Percentiles rank a stretch among this genome's conserved stretches.
These are phyloP conservation scores for Lanius ludovicianus DNA, from an alignment of 2,113 vertebrate genomes.

Conservation along the genomic window DNA sequence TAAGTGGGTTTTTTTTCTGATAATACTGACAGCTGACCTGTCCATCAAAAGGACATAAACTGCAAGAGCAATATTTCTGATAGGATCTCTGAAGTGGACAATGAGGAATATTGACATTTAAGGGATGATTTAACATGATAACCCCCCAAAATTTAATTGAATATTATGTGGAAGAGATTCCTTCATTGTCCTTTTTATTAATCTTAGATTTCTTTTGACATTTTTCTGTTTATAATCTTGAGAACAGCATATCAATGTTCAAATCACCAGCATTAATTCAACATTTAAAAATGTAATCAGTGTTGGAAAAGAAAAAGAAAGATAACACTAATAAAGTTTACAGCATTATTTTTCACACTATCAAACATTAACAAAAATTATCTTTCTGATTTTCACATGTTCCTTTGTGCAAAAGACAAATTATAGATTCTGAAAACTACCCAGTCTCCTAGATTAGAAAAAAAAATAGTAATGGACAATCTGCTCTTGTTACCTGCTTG, in stretches of 20 bases:
- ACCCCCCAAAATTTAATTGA: not conserved
- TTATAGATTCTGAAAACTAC: not conserved
- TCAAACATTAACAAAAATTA: not conserved
- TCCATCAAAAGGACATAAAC: not conserved
- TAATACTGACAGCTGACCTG: not conserved
- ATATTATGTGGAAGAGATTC: not conserved
- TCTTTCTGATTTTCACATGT: not conserved
- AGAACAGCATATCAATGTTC: not conserved
- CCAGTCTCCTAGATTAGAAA: not conserved
- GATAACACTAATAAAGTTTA: not conserved
- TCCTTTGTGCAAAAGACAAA: not conserved
- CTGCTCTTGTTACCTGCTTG: not conserved
- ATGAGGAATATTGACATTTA: not conserved
- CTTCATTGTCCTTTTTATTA: not conserved
- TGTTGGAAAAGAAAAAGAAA: not conserved
- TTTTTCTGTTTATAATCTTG: not conserved
- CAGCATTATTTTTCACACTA: not conserved
- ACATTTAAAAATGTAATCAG: not conserved
- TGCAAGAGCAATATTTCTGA: not conserved
- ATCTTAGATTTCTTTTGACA: not conserved
- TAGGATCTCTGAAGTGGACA: not conserved
- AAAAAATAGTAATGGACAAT: not conserved
- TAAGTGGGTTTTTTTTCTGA: not conserved
- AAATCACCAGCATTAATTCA: not conserved
- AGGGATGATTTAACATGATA: not conserved